Evolutionary conservation across 1,140 invertebrate genomes (phyloP).

Genomic region (Phymastichus coffea): DNA sequence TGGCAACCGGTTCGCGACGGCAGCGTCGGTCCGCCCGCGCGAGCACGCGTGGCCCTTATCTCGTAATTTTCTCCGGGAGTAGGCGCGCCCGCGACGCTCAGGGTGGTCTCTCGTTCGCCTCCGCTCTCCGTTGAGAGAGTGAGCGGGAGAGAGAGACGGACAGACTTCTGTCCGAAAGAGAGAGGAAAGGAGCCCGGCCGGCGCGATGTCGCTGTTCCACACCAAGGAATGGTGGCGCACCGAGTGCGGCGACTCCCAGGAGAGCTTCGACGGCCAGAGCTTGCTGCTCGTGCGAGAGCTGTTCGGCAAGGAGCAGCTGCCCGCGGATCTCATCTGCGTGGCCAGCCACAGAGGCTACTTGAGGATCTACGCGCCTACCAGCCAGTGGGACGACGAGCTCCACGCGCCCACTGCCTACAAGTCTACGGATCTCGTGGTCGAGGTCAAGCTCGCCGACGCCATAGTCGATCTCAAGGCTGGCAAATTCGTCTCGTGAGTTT

Average conservation of each 20-base stretch:
- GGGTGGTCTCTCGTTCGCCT: constrained; percentile 6
- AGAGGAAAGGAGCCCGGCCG: background rate
- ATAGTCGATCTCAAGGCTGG: constrained; percentile 73
- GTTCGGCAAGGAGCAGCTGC: constrained; percentile 43
- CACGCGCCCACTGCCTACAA: constrained; percentile 57
- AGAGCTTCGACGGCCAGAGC: constrained; percentile 66
- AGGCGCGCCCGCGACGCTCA: constrained; percentile 1
- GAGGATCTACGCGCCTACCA: constrained; percentile 66
- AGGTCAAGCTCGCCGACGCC: constrained; percentile 65
- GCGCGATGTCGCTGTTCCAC: constrained; percentile 77
- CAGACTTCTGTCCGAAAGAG: too few species aligned
- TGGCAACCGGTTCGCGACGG: constrained; percentile 18
- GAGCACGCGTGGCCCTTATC: background rate
- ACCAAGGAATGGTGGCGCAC: constrained; percentile 75
- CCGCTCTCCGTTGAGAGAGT: background rate
- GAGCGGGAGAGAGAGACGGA: background rate
- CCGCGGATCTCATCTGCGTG: constrained; percentile 65
- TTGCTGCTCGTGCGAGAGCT: constrained; percentile 35
- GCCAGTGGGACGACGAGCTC: constrained; percentile 52
- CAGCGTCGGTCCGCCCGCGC: background rate
- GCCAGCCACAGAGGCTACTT: constrained; percentile 72
- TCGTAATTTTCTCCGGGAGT: constrained; percentile 23
- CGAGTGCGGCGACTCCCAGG: constrained; percentile 63
- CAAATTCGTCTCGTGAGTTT: constrained; percentile 71
- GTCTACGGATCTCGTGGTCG: constrained; percentile 70